phyloP scores from a whole-genome alignment of 1,140 invertebrate genomes.

The Druon quercuslanigerum region DNA sequence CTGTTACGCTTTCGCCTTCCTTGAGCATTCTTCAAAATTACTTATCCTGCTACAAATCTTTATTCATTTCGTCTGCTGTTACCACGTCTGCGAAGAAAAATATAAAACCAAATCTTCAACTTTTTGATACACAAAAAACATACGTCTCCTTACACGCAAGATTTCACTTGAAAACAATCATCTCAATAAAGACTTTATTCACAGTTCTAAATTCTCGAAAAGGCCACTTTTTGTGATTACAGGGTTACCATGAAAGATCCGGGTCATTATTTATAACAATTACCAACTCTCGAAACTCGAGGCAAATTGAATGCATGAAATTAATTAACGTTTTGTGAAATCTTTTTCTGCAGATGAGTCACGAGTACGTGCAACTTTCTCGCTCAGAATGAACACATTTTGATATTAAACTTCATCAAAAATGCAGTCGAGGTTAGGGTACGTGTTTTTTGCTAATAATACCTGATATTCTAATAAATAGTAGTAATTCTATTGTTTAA shows the following conservation, averaged over 20 bases:
- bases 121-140: no score
- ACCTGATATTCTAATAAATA: no score
- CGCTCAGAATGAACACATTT: background rate
- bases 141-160: no score
- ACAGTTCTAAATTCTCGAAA: no score
- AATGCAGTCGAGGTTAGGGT: background rate
- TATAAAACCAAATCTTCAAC: no score
- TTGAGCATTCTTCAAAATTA: conserved; percentile 63
- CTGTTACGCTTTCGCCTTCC: conserved; percentile 64
- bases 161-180: no score
- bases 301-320: conserved; percentile 16
- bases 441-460: background rate
- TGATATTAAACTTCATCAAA: background rate
- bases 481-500: no score
- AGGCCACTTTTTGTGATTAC: no score
- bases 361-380: conserved; percentile 18
- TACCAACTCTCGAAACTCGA: background rate
- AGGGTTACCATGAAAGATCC: no score
- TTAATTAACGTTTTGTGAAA: conserved; percentile 27
- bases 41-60: background rate
- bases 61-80: background rate
- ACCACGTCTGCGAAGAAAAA: background rate
- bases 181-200: no score
- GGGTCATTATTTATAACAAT: no score
- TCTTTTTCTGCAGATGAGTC: conserved; percentile 29